phyloP scores from a whole-genome alignment of 2,888 invertebrate species.

The Hydraecia micacea region DNA sequence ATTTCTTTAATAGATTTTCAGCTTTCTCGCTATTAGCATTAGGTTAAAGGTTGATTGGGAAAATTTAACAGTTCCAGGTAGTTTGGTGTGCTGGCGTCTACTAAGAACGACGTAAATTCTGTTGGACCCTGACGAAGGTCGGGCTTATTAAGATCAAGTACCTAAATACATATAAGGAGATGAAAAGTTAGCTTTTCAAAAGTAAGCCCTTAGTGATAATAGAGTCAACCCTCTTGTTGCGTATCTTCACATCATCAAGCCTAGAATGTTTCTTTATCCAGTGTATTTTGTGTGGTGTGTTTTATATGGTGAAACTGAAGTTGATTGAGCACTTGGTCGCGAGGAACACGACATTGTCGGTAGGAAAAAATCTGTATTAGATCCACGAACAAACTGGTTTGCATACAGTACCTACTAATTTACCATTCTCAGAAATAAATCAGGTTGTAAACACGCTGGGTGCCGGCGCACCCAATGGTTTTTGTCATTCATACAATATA shows the following conservation, averaged over 20 bases:
- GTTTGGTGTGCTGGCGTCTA: background rate
- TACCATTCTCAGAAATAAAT: conserved; percentile 37
- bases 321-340: background rate
- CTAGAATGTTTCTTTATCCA: background rate
- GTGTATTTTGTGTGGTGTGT: background rate
- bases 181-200: too few relatives aligned
- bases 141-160: background rate
- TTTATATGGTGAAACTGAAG: background rate
- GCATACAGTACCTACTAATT: conserved; percentile 4
- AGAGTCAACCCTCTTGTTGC: background rate
- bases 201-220: background rate
- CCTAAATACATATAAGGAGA: background rate
- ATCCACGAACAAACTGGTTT: conserved; percentile 42
- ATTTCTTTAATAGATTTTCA: too few relatives aligned
- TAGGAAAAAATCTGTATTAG: conserved; percentile 1
- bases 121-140: background rate
- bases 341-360: background rate
- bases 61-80: too few relatives aligned
- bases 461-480: background rate
- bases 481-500: conserved; percentile 9
- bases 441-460: conserved; percentile 20
- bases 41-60: too few relatives aligned
- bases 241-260: background rate
- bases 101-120: background rate
- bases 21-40: too few relatives aligned